Base-by-base conservation (phyloP, 92 coral and sea anemone genomes). In the Parazoanthus atlanticus region DNA sequence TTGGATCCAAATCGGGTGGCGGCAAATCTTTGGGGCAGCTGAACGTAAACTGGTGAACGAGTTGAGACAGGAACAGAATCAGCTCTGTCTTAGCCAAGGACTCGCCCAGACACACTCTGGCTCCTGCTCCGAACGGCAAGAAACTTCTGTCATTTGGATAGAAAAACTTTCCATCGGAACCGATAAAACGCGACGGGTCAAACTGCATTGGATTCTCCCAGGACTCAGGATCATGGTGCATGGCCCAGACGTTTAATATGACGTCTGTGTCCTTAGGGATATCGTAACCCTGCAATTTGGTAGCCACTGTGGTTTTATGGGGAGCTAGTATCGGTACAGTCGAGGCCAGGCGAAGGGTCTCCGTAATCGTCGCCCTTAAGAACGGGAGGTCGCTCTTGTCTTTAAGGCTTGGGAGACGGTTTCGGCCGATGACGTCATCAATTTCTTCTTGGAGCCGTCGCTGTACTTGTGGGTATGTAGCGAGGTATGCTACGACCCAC, bases 31-130 rank as follows among this genome's bases (percentile, higher is more conserved):
- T 73, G 8, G 96, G 91, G 40, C 64, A 41, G 70, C 85, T 86
- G 38, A 93, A 88, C 61, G 73, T 72, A 64, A 93, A 93, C 89
- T 88, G 91, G 38, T 93, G 90, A 84, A 88, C 72, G 40, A 93
- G 91, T 28, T 91, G 78, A 38, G 94, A 89, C 58, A 92, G 69
- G 29, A 93, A 91, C 70, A 93, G 23, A 71, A 91, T 89, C 86
- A 92, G 78, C 82, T 89, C 91, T 6, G 91, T 90, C 33, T 93
- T 93, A 2, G 94, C 92, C 66, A 93, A 90, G 32, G 91, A 86
- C 69, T 93, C 96, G 16, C 96, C 96, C 28, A 93, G 86, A 58
- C 96, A 93, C 54, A 92, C 94, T 21, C 96, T 89, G 36, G 91
- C 78, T 15, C 96, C 96, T 6, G 94, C 93, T 0, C 94, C 92